Conservation (phyloP, 1,140 invertebrate genomes). For the Drosophila tropicalis region DNA sequence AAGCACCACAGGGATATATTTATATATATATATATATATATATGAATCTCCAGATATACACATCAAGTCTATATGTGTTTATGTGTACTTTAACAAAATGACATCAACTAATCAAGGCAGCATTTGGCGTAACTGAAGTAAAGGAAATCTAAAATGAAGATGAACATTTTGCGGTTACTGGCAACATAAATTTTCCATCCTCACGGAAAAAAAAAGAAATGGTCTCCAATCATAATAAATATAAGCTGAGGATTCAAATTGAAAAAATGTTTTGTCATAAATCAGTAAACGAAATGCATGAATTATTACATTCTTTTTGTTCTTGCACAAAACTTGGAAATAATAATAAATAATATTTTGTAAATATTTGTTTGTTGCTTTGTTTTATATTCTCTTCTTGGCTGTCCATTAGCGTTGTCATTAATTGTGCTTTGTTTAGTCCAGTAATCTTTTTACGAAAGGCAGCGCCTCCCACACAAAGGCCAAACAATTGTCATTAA, state of each 20-base stretch:
- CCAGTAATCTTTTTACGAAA: no score
- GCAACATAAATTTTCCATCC: slow-evolving; percentile 57
- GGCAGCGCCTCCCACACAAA: no score
- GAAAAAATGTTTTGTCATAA: slow-evolving; percentile 72
- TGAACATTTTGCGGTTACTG: slow-evolving; percentile 71
- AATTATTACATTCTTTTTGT: slow-evolving; percentile 64
- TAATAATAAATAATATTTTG: slow-evolving; percentile 70
- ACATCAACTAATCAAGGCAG: slow-evolving; percentile 77
- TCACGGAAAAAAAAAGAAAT: slow-evolving; percentile 32
- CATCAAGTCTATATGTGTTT: neutral
- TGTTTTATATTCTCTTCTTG: slow-evolving; percentile 23
- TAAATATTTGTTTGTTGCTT: slow-evolving; percentile 46
- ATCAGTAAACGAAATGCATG: slow-evolving; percentile 75
- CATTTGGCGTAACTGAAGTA: slow-evolving; percentile 20
- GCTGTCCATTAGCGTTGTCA: slow-evolving; percentile 74
- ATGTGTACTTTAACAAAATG: slow-evolving; percentile 51
- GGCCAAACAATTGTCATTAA: no score
- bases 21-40: slow-evolving; percentile 14
- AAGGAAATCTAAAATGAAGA: slow-evolving; percentile 62
- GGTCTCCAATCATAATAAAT: slow-evolving; percentile 66
- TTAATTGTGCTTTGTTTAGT: slow-evolving; percentile 71
- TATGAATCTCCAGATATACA: neutral
- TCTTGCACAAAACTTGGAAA: slow-evolving; percentile 29
- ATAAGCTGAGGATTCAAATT: slow-evolving; percentile 68
- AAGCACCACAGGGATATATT: slow-evolving; percentile 36